Conservation (phyloP, 1,140 invertebrate genomes). For the Trialeurodes vaporariorum region DNA sequence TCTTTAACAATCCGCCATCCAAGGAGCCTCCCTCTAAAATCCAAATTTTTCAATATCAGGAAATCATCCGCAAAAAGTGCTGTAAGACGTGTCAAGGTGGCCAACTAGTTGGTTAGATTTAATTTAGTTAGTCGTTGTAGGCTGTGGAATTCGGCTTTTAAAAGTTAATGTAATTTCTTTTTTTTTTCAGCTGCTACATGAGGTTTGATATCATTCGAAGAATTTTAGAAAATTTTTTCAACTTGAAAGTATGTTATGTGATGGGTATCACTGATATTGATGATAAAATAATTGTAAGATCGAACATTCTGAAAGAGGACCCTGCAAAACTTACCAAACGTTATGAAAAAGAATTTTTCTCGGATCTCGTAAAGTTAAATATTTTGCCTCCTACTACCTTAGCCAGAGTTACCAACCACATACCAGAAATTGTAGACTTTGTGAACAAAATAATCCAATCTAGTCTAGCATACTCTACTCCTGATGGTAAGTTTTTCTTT, state of each 20-base stretch:
- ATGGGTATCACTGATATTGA: constrained; percentile 94
- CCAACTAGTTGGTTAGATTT: no score
- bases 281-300: constrained; percentile 82
- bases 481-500: constrained; percentile 40
- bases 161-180: constrained; percentile 14
- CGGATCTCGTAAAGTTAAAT: constrained; percentile 61
- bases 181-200: constrained; percentile 57
- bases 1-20: no score
- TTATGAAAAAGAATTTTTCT: constrained; percentile 73
- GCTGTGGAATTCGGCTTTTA: no score
- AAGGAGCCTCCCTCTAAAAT: no score
- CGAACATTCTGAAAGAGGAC: constrained; percentile 42
- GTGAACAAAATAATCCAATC: constrained; percentile 52
- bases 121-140: no score
- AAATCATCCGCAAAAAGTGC: no score
- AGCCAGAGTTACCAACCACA: constrained; percentile 65
- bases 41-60: no score
- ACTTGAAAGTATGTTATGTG: constrained; percentile 60
- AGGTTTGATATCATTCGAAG: constrained; percentile 76
- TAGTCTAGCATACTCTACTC: constrained; percentile 50
- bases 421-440: constrained; percentile 64
- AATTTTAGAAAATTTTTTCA: constrained; percentile 64
- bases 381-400: constrained; percentile 53
- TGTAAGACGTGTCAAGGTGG: no score
- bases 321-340: constrained; percentile 46